These are phyloP conservation scores for Zosterops lateralis DNA, from an alignment of 2,113 vertebrate species.

Conservation along the genomic window DNA sequence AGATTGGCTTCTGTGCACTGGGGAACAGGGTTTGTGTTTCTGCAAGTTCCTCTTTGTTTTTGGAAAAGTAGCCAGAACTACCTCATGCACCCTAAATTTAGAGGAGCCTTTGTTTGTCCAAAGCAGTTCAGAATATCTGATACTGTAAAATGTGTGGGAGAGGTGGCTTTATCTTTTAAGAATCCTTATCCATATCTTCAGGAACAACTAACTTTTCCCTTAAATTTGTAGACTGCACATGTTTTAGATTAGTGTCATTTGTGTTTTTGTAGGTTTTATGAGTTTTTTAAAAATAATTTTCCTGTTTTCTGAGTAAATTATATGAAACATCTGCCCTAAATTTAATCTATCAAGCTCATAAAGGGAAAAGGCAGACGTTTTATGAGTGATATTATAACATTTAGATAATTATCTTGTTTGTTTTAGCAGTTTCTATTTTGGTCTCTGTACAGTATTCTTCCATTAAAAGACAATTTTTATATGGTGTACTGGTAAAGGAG, in stretches of 20 bases:
- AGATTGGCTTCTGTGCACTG: background rate
- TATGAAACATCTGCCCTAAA: constrained; percentile 47
- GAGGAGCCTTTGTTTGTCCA: background rate
- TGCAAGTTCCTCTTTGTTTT: background rate
- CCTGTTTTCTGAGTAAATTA: constrained; percentile 66
- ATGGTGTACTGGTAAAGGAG: background rate
- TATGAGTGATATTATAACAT: constrained; percentile 66
- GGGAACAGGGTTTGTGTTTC: background rate
- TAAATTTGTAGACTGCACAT: constrained; percentile 27
- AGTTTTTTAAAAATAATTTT: constrained; percentile 45
- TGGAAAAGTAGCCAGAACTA: constrained; percentile 25
- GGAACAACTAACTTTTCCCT: constrained; percentile 32
- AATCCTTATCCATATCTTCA: background rate
- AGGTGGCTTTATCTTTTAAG: constrained; percentile 20
- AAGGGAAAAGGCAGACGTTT: constrained; percentile 57
- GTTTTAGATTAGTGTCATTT: constrained; percentile 63
- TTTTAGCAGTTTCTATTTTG: constrained; percentile 72
- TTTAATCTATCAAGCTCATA: constrained; percentile 63
- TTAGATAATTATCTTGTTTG: constrained; percentile 69
- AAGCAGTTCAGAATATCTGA: background rate
- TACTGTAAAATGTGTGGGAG: background rate
- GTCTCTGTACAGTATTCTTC: constrained; percentile 44
- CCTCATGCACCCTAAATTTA: constrained; percentile 14
- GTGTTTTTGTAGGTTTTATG: constrained; percentile 57
- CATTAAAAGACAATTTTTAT: constrained; percentile 44